Evolutionary conservation across 2,113 vertebrate species (phyloP), one percentile per base, ranked within the genome.

Genomic region (Myxocyprinus asiaticus): DNA sequence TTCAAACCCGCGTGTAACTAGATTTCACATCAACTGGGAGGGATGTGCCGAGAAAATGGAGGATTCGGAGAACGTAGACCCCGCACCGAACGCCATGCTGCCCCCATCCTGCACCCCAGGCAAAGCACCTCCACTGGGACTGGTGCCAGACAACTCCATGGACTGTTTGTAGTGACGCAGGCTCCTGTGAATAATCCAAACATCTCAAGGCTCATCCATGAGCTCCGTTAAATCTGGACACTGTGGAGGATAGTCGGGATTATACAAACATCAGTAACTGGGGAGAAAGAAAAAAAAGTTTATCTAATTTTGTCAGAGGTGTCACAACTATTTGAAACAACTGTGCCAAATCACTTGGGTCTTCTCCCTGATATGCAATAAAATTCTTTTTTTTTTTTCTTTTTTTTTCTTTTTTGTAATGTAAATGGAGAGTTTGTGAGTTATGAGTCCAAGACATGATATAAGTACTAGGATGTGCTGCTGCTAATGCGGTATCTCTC

Each of bases 21-120:
- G 96, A 59, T 97, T 97, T 85, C 96, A 96, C 74, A 97, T 97
- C 91, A 96, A 97, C 87, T 97, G 96, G 96, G 96, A 97, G 65
- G 94, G 91, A 80, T 90, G 88, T 17, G 85, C 88, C 6, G 94
- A 96, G 82, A 91, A 92, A 84, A 92, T 95, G 89, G 95, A 96
- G 86, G 93, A 95, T 83, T 89, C 87, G 12, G 96, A 96, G 89
- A 96, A 94, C 72, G 93, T 96, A 67, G 96, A 95, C 85, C 94
- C 95, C 0, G 56, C 90, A 5, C 89, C 92, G 66, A 94, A 92
- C 81, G 86, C 92, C 12, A 89, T 94, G 89, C 89, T 94, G n/a
- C 90, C 95, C 4, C 90, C 95, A 4, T 91, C 88, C 73, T 95
- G 93, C 87, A 86, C 93, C 3, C 93, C 93, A 0, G 85, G 93